Base-by-base conservation (phyloP, 2,888 invertebrate genomes). In the Lepidocyrtinus sp. region DNA sequence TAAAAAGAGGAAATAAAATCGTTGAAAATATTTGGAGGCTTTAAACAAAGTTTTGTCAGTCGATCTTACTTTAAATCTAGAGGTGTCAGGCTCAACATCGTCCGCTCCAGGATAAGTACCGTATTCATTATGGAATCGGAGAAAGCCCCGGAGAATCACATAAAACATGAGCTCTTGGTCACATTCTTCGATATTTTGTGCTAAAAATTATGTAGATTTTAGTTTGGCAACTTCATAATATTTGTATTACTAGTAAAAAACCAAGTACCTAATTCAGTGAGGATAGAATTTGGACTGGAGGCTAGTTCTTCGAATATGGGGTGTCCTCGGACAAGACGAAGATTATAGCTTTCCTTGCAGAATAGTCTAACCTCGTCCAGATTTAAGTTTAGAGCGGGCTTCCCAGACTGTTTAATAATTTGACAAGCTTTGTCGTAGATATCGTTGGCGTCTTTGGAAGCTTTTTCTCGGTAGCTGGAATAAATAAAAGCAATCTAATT, bases 161-260 rank as follows among this genome's bases (percentile, higher is more conserved):
- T 98, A 97, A 88, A 95, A 95, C 75, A 97, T 93, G 90, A 96
- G 94, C 89, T 96, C 92, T 78, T 94, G 93, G 87, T 96, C 95
- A 7, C 95, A 94, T 88, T 95, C 94, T 89, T 96, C 96, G 77
- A 94, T 90, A 87, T 92, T 91, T 87, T 92, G 91, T 61, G 92
- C 93, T 90, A 89, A 55, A 59, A 55, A 17, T 67, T 26, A 36
- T 36, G 12, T 36, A 7, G 36, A 62, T 45, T 62, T 74, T 61
- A 46, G n/a, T n/a, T 46, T 9, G 12, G 36, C 36, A 36, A 36
- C 36, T 36, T 5, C 36, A 36, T 36, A 7, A 7, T 36, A 36
- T 12, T 5, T 22, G 26, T n/a, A 67, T 36, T 45, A 19, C 25
- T 36, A 74, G 59, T 59, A 21, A 63, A 15, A 64, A 67, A 80